phyloP scores from a whole-genome alignment of 2,888 invertebrate species.

The Caenorhabditis virilis region DNA sequence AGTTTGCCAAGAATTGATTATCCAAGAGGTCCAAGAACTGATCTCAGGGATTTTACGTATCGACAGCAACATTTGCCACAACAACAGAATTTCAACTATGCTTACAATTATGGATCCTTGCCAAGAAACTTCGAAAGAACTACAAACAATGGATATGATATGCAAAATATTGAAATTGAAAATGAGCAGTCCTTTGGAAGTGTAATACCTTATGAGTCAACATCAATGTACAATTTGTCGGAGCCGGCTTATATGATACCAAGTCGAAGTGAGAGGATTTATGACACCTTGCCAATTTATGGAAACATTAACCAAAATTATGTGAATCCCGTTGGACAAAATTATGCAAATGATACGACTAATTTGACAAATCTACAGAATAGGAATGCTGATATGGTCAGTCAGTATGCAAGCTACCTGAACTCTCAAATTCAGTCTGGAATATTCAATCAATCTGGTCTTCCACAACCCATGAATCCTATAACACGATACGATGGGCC shows the following conservation, averaged over 20 bases:
- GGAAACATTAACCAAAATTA: not conserved
- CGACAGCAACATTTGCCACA: constrained; percentile 36
- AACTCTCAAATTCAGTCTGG: constrained; percentile 61
- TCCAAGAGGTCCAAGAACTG: constrained; percentile 30
- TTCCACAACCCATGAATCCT: constrained; percentile 35
- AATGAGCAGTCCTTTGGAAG: constrained; percentile 57
- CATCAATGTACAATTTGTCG: constrained; percentile 35
- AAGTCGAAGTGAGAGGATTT: no score
- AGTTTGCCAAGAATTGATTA: constrained; percentile 62
- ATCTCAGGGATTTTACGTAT: constrained; percentile 49
- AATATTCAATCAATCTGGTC: constrained; percentile 19
- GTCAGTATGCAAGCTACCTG: constrained; percentile 68
- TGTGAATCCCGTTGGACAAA: constrained; percentile 4
- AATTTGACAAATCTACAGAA: constrained; percentile 12
- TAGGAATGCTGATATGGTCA: constrained; percentile 48
- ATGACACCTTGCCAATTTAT: not conserved
- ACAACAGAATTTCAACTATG: constrained; percentile 13
- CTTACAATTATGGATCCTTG: constrained; percentile 61
- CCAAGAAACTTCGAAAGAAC: constrained; percentile 65
- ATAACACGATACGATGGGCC: constrained; percentile 44
- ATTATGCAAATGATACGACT: constrained; percentile 27
- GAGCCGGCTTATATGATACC: constrained; percentile 17
- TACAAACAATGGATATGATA: constrained; percentile 18
- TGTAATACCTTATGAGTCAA: constrained; percentile 25
- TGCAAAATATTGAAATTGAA: constrained; percentile 48